These are phyloP conservation scores for Hydrophis major DNA, from an alignment of 2,797 vertebrate genomes.

Conservation along the genomic window DNA sequence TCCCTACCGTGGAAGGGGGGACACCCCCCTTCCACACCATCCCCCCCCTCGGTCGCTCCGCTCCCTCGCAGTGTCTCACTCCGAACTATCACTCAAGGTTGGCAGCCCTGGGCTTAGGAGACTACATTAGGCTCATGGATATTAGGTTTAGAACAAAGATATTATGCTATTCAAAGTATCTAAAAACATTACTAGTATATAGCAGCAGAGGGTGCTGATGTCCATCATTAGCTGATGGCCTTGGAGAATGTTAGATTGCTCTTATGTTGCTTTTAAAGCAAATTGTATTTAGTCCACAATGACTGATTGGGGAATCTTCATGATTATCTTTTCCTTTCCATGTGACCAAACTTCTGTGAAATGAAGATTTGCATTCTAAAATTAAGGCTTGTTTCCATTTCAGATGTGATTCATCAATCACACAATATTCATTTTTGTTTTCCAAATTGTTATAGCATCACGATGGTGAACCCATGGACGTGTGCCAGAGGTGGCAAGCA, in stretches of 20 bases:
- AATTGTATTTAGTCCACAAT: background rate
- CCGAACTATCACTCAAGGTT: too few species aligned
- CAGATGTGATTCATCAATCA: background rate
- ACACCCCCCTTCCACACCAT: too few species aligned
- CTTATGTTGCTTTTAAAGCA: background rate
- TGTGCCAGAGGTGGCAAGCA: too few species aligned
- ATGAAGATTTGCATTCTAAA: background rate
- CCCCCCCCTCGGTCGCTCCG: too few species aligned
- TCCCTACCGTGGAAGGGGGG: too few species aligned
- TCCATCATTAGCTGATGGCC: background rate
- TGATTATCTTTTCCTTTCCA: background rate
- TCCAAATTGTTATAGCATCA: background rate
- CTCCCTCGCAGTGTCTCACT: too few species aligned
- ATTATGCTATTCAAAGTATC: background rate
- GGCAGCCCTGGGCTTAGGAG: too few species aligned
- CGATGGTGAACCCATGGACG: too few species aligned
- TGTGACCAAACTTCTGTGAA: background rate
- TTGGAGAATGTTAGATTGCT: background rate
- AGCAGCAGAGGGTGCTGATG: conserved; percentile 15
- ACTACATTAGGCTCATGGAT: background rate
- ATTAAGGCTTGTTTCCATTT: background rate
- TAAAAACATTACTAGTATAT: background rate
- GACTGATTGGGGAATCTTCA: background rate
- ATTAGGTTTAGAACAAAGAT: background rate
- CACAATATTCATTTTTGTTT: background rate